Evolutionary conservation across 2,113 vertebrate species (phyloP).

Genomic region (Procapra przewalskii): DNA sequence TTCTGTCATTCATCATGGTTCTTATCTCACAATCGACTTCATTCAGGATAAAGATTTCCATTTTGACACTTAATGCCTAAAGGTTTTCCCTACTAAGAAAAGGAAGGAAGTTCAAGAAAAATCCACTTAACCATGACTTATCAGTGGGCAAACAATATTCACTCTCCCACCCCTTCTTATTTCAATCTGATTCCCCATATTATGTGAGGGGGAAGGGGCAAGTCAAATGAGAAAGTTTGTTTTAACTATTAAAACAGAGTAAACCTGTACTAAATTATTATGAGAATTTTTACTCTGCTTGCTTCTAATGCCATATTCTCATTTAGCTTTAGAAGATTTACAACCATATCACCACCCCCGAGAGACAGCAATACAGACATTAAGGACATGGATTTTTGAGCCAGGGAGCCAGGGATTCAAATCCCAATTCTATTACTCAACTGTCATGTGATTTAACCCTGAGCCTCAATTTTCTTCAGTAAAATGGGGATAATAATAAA

Average conservation of each 20-base stretch:
- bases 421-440: neutral
- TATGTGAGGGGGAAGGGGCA: neutral
- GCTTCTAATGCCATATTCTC: neutral
- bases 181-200: neutral
- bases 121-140: neutral
- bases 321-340: neutral
- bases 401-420: neutral
- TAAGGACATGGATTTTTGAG: neutral
- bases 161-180: neutral
- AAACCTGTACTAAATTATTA: neutral
- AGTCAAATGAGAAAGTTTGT: neutral
- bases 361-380: neutral
- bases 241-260: conserved; percentile 22
- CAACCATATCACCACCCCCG: neutral
- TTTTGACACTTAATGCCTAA: conserved; percentile 24
- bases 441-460: neutral
- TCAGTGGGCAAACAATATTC: neutral
- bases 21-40: neutral
- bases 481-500: neutral
- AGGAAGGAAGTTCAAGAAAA: conserved; percentile 1
- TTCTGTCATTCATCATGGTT: neutral
- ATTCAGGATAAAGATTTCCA: conserved; percentile 25
- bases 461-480: neutral
- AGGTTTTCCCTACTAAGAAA: neutral
- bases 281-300: neutral